Conservation (phyloP, 2,797 vertebrate genomes). For the Psittacula echo region DNA sequence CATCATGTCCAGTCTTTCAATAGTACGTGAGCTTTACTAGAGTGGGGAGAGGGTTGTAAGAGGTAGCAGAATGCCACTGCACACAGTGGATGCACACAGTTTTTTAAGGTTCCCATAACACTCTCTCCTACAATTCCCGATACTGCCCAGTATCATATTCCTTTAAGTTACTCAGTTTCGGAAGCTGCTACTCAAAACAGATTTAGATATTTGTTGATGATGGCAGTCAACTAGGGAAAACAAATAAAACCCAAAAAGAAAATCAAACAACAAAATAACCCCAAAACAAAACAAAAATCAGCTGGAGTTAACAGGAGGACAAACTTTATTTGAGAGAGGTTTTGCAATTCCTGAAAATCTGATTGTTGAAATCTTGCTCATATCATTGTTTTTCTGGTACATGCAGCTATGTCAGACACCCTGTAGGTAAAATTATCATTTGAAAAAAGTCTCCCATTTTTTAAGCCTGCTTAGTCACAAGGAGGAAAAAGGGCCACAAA, state of each 20-base stretch:
- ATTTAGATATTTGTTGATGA: background rate
- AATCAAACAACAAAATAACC: background rate
- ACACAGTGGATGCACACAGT: accelerated
- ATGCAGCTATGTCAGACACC: background rate
- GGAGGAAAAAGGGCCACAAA: background rate
- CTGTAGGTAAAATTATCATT: background rate
- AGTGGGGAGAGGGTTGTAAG: background rate
- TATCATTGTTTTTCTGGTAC: background rate
- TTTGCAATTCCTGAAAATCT: background rate
- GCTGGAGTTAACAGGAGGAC: background rate
- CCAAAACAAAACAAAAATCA: background rate
- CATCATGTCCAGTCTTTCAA: background rate
- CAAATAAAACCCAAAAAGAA: background rate
- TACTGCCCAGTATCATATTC: background rate
- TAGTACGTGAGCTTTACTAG: accelerated
- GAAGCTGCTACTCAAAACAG: background rate
- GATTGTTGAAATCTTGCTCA: background rate
- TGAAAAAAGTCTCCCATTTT: background rate
- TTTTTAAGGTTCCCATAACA: background rate
- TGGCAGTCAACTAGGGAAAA: background rate
- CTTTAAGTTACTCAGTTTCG: background rate
- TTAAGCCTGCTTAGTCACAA: background rate
- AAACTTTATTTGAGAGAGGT: background rate
- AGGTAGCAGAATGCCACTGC: background rate
- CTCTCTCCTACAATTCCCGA: background rate